Conservation (phyloP, 2,888 invertebrate species). For the Drosophila vallismaia region DNA sequence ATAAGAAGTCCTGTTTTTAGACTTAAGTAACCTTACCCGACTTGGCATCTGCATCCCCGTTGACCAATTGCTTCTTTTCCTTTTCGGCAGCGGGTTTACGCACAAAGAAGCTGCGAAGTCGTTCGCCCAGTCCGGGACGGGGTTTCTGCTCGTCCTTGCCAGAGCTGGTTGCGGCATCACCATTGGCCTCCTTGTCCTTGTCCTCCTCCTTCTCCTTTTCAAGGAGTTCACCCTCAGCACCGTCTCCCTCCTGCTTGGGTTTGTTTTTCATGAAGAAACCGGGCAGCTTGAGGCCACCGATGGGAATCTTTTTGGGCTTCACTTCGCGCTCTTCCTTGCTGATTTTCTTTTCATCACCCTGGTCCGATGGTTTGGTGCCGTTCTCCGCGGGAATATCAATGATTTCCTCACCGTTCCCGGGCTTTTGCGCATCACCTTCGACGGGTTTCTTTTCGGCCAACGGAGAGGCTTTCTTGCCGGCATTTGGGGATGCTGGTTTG, state of each 20-base stretch:
- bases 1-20: neutral
- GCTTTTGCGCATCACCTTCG: constrained; percentile 44
- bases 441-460: constrained; percentile 25
- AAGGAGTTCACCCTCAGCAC: constrained; percentile 84
- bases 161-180: constrained; percentile 42
- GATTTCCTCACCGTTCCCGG: constrained; percentile 78
- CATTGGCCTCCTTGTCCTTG: constrained; percentile 74
- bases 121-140: constrained; percentile 82
- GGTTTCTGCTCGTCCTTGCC: constrained; percentile 78
- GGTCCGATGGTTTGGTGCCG: constrained; percentile 57
- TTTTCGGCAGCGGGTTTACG: constrained; percentile 84
- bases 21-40: constrained; percentile 72
- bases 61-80: constrained; percentile 74
- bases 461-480: constrained; percentile 62
- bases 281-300: constrained; percentile 94
- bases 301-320: constrained; percentile 92
- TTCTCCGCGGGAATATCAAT: constrained; percentile 81
- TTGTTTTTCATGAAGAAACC: constrained; percentile 92
- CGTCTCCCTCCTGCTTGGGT: constrained; percentile 87
- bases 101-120: constrained; percentile 86
- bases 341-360: constrained; percentile 78
- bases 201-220: constrained; percentile 84
- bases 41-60: constrained; percentile 82
- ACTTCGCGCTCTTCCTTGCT: constrained; percentile 90
- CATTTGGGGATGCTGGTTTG: constrained; percentile 73